These are phyloP conservation scores for Pempheris klunzingeri DNA, from an alignment of 2,797 vertebrate species.

Conservation along the genomic window DNA sequence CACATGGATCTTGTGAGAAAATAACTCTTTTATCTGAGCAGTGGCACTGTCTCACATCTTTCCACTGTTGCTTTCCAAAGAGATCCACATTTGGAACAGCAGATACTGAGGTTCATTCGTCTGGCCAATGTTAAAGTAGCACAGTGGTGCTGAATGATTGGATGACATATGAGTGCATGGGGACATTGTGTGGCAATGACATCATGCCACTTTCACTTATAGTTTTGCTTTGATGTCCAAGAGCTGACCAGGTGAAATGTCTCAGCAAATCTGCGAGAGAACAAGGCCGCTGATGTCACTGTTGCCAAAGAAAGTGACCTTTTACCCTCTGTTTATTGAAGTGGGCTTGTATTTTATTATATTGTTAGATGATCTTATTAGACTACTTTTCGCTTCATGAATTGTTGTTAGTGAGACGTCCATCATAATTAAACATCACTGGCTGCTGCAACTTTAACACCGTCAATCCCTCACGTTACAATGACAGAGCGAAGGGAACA, in stretches of 20 bases:
- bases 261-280: slow-evolving; percentile 41
- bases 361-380: background rate
- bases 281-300: slow-evolving; percentile 28
- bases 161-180: slow-evolving; percentile 53
- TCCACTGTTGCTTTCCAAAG: slow-evolving; percentile 75
- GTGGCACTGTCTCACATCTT: slow-evolving; percentile 71
- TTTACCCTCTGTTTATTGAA: background rate
- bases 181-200: slow-evolving; percentile 69
- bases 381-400: background rate
- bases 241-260: slow-evolving; percentile 71
- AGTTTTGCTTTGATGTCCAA: slow-evolving; percentile 70
- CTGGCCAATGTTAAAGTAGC: slow-evolving; percentile 75
- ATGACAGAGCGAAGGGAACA: background rate
- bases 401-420: background rate
- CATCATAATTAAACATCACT: background rate
- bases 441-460: background rate
- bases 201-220: slow-evolving; percentile 63
- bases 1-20: slow-evolving; percentile 74
- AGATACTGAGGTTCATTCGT: slow-evolving; percentile 71
- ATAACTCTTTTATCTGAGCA: slow-evolving; percentile 82
- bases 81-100: slow-evolving; percentile 78
- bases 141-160: slow-evolving; percentile 65
- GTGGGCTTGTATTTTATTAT: background rate
- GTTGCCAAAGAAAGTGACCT: slow-evolving; percentile 5
- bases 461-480: background rate